phyloP scores from a whole-genome alignment of 2,888 invertebrate genomes.

The Drosophila ustulata region DNA sequence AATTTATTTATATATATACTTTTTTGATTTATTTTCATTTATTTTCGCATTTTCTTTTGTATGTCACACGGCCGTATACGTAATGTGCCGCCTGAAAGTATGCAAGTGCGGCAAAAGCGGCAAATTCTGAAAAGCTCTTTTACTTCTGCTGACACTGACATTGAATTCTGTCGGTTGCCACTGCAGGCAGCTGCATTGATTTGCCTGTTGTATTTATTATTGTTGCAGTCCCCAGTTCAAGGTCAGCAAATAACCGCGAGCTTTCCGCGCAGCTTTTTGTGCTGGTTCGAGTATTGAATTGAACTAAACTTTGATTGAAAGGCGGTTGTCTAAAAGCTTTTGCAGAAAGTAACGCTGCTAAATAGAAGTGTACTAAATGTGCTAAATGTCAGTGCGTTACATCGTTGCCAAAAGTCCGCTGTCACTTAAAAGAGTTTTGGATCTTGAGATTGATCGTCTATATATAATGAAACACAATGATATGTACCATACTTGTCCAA shows the following conservation, averaged over 20 bases:
- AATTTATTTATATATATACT: slow-evolving; percentile 38
- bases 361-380: not conserved
- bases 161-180: slow-evolving; percentile 56
- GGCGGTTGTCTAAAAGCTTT: not conserved
- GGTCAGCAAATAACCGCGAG: slow-evolving; percentile 47
- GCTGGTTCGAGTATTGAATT: not conserved
- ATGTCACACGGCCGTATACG: slow-evolving; percentile 45
- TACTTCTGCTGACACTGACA: slow-evolving; percentile 62
- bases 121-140: slow-evolving; percentile 35
- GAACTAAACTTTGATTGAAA: slow-evolving; percentile 9
- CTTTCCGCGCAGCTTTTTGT: slow-evolving; percentile 38
- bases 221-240: slow-evolving; percentile 50
- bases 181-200: slow-evolving; percentile 61
- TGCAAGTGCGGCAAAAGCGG: slow-evolving; percentile 45
- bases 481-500: not conserved
- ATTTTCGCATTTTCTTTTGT: not conserved
- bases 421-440: too few species aligned
- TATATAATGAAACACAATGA: too few species aligned
- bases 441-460: too few species aligned
- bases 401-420: too few species aligned
- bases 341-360: not conserved
- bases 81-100: slow-evolving; percentile 58
- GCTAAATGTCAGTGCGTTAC: not conserved
- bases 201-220: slow-evolving; percentile 32
- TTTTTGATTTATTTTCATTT: slow-evolving; percentile 8